These are phyloP conservation scores for Microcebus lehilahytsara DNA, from an alignment of 2,113 vertebrate genomes.

Conservation along the genomic window DNA sequence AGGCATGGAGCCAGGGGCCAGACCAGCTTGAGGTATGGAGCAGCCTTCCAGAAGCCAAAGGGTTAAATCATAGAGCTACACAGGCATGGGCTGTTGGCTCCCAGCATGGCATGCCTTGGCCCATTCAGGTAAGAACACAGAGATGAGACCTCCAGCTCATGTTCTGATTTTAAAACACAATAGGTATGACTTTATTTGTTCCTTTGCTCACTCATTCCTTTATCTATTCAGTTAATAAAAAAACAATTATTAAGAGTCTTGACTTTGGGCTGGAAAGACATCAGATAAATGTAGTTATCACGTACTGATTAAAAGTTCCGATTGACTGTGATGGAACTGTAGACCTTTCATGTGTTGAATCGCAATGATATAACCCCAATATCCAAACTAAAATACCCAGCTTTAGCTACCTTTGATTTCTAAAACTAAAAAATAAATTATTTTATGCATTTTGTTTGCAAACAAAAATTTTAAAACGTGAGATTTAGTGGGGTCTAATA, in stretches of 20 bases:
- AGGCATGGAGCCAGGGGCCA: neutral
- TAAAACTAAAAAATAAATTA: neutral
- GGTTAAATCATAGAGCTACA: neutral
- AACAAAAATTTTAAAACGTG: neutral
- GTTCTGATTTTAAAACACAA: neutral
- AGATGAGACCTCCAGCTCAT: neutral
- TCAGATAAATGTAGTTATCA: neutral
- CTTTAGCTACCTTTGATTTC: neutral
- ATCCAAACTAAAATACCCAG: neutral
- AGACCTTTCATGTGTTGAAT: neutral
- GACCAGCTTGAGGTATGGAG: neutral
- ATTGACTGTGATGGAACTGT: fast-evolving
- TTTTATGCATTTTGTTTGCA: neutral
- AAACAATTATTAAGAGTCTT: neutral
- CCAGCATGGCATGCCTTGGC: neutral
- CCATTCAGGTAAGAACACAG: neutral
- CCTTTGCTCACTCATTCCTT: neutral
- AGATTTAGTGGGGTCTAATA: neutral
- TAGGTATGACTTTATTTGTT: neutral
- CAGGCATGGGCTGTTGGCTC: neutral
- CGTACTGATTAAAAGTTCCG: neutral
- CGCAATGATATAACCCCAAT: neutral
- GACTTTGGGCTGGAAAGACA: neutral
- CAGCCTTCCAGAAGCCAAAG: neutral
- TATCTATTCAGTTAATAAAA: neutral